Evolutionary conservation across 2,113 vertebrate genomes (phyloP), one percentile per base, ranked within the genome.

Genomic region (Lophura nycthemera): DNA sequence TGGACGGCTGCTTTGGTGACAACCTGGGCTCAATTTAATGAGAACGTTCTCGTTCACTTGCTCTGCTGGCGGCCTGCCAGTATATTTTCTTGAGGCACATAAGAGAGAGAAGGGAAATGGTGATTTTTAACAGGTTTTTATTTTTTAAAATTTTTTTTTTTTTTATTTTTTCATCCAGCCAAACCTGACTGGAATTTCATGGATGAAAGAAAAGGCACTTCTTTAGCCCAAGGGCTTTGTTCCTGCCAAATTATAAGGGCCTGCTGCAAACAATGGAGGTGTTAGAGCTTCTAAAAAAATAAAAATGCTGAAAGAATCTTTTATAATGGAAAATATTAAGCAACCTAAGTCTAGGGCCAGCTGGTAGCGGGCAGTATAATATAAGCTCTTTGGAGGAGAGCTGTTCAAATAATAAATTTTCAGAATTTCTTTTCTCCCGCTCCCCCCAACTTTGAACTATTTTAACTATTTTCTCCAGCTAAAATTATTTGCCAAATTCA

Each of bases 161-260:
- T 47, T 74, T 87, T 73, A 65, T 80, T 77, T 10, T 85, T 77
- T 56, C 4, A 65, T 84, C 74, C 84, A 89, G 89, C 82, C 91
- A 96, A 95, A 96, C 91, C 87, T 97, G 91, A 93, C 89, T 96
- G 94, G 95, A 95, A 96, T 96, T 96, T 97, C 94, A 95, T 75
- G 95, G 94, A 96, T 97, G 94, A 95, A 96, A 96, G 92, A 88
- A 94, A 95, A 95, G 82, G 93, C 82, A 95, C 93, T 95, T 91
- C 96, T 95, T 65, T 92, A 91, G 91, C 93, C 91, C 94, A 92
- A 86, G 91, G 89, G 89, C 57, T 92, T 93, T 95, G 75, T 95
- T 85, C 87, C 61, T 95, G 96, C 93, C 96, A 97, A 95, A 93
- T 88, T 95, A 91, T 93, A 93, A 95, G 91, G 78, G 95, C 78